Evolutionary conservation across 2,797 vertebrate species (phyloP), one percentile per base, ranked within the genome.

Genomic region (Oreortyx pictus): DNA sequence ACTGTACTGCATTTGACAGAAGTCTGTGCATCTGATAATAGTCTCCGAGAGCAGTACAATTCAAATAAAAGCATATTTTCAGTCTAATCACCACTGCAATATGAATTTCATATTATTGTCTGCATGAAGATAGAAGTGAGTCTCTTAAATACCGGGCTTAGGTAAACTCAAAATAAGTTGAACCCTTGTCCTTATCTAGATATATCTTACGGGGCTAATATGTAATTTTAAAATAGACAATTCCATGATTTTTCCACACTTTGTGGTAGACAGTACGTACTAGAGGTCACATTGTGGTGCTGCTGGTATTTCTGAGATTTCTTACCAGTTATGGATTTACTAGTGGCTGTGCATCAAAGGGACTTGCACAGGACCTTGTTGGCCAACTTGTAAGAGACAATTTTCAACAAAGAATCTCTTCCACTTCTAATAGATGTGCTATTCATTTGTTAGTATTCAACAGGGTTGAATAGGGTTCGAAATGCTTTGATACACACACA

Each of bases 261-360:
- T n/a, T 33, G 20, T 54, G 39, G 9, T 43, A 10, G 52, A 52
- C 61, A 61, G 31, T 43, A 5, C 7, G 17, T 25, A 43, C 33
- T 60, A 50, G 8, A 66, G 5, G 1, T 46, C 35, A 47, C 2
- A 1, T 6, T 6, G 0, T 41, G 27, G 12, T 70, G 9, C 65
- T 91, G 35, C n/a, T 75, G 2, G 1, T 72, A 46, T 31, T 72
- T 92, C 79, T 61, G 39, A 3, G 72, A 29, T 68, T 56, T 87
- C 25, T 62, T 78, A 44, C 6, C 39, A 46, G 31, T 57, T 92
- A 6, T 0, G 33, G 43, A 4, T 83, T 89, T 86, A 65, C 56
- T 57, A 27, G 41, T 61, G 23, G 5, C 19, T 74, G 8, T 29
- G 6, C 23, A 77, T 83, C 43, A 5, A 19, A 71, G 16, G 35